Percentiles rank a stretch among this genome's conserved stretches.
These are phyloP conservation scores for Pogonomyrmex barbatus DNA, from an alignment of 1,140 invertebrate species.

Conservation along the genomic window DNA sequence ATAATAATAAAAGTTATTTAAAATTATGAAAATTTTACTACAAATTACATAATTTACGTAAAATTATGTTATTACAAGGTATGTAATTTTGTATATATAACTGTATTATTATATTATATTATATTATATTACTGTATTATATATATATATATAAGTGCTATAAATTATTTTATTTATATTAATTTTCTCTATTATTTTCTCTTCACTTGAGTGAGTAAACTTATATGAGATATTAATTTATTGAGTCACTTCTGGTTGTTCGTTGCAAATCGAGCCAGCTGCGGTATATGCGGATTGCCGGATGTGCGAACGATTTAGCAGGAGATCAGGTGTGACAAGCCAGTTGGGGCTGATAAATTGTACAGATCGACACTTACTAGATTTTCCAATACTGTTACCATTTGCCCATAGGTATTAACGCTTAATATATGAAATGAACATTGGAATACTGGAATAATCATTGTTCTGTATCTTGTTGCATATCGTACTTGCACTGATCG, in stretches of 20 bases:
- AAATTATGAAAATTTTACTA: background rate
- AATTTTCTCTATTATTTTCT: background rate
- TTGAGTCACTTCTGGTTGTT: slow-evolving; percentile 64
- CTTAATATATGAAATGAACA: slow-evolving; percentile 52
- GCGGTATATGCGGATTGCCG: slow-evolving; percentile 50
- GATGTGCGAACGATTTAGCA: slow-evolving; percentile 66
- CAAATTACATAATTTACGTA: background rate
- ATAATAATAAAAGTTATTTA: background rate
- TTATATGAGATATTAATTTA: slow-evolving; percentile 63
- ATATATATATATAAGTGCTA: too few species aligned
- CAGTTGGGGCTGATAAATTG: slow-evolving; percentile 69
- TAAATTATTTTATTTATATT: background rate
- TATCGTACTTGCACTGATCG: background rate
- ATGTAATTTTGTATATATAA: slow-evolving; percentile 13
- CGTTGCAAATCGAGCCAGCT: slow-evolving; percentile 68
- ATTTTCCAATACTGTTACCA: slow-evolving; percentile 71
- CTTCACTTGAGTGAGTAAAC: background rate
- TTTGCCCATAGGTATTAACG: slow-evolving; percentile 51
- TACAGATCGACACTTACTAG: slow-evolving; percentile 65
- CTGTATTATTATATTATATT: too few species aligned
- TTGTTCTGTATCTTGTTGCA: slow-evolving; percentile 3
- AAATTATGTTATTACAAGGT: background rate
- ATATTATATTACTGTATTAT: too few species aligned
- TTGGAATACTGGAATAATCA: slow-evolving; percentile 36
- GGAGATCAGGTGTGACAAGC: slow-evolving; percentile 75